Percentiles rank a stretch among this genome's conserved stretches.
Evolutionary conservation across 1,140 invertebrate species (phyloP).

Genomic region (Microplitis mediator): DNA sequence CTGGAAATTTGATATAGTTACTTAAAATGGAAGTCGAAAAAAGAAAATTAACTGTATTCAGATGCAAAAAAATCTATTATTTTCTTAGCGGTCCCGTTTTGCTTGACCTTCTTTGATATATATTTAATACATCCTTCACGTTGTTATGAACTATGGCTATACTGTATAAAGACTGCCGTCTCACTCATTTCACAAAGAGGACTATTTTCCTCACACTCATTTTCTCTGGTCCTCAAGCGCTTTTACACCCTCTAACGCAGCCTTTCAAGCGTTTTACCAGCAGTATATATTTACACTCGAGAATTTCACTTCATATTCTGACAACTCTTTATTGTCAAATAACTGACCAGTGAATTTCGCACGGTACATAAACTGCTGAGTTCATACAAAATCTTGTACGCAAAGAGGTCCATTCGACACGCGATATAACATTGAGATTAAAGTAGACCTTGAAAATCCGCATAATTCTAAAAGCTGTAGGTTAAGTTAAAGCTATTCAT

Average conservation of each 20-base stretch:
- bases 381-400: not conserved
- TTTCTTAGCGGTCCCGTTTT: too few species aligned
- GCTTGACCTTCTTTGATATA: too few species aligned
- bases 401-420: not conserved
- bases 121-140: too few species aligned
- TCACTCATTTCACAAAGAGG: slow-evolving; percentile 13
- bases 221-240: not conserved
- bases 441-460: not conserved
- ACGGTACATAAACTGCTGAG: not conserved
- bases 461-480: too few species aligned
- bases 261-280: not conserved
- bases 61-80: too few species aligned
- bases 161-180: slow-evolving; percentile 14
- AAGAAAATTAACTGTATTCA: too few species aligned
- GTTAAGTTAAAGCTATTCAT: too few species aligned
- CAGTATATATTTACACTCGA: not conserved
- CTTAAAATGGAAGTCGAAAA: too few species aligned
- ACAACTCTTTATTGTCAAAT: slow-evolving; percentile 2
- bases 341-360: not conserved
- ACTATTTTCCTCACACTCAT: not conserved
- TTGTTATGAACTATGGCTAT: not conserved
- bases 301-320: not conserved
- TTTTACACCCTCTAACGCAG: not conserved
- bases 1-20: too few species aligned
- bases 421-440: not conserved